Evolutionary conservation across 2,113 vertebrate species (phyloP).

Genomic region (Amblyornis subalaris): DNA sequence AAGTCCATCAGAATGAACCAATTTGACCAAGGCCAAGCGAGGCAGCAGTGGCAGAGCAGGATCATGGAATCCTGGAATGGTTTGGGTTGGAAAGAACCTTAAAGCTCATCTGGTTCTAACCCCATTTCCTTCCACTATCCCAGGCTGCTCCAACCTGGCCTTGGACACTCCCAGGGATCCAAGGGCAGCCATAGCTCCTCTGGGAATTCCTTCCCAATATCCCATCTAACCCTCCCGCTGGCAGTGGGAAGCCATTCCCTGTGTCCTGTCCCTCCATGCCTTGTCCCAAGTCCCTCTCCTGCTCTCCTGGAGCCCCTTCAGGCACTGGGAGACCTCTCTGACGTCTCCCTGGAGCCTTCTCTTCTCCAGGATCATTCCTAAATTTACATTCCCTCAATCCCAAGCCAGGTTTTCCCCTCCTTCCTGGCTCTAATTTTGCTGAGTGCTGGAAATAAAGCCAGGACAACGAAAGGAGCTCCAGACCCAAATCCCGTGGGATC

Average conservation of each 20-base stretch:
- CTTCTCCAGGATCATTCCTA: no score
- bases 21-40: fast-evolving
- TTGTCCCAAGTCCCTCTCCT: not conserved
- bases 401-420: not conserved
- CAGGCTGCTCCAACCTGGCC: not conserved
- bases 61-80: not conserved
- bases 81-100: not conserved
- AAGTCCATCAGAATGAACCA: not conserved
- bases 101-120: not conserved
- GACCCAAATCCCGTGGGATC: not conserved
- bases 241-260: not conserved
- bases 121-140: not conserved
- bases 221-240: fast-evolving
- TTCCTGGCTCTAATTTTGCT: not conserved
- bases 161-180: not conserved
- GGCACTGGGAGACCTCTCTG: no score
- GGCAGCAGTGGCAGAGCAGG: not conserved
- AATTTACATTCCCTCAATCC: not conserved
- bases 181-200: not conserved
- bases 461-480: fast-evolving
- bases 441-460: not conserved
- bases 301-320: not conserved
- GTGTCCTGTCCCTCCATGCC: not conserved
- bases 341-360: not conserved
- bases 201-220: not conserved